phyloP scores from a whole-genome alignment of 2,797 vertebrate genomes.

The Rhinoraja longicauda region DNA sequence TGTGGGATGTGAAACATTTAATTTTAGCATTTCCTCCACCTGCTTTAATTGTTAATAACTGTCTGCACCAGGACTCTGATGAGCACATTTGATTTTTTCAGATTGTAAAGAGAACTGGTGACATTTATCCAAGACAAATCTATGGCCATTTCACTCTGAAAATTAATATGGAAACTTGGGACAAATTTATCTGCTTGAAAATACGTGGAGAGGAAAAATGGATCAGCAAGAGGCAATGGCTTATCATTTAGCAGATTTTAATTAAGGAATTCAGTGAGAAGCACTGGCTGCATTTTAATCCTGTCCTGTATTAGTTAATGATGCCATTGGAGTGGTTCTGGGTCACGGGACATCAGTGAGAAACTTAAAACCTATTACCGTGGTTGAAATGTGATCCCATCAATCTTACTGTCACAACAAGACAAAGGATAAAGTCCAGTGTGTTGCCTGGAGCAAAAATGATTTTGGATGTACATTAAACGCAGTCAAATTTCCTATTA shows the following conservation, averaged over 20 bases:
- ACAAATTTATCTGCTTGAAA: background rate
- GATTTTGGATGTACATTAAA: slow-evolving; percentile 8
- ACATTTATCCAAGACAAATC: background rate
- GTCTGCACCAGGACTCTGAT: background rate
- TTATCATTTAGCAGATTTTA: background rate
- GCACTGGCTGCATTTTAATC: too few species aligned
- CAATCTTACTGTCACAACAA: background rate
- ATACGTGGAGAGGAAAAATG: background rate
- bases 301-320: background rate
- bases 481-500: background rate
- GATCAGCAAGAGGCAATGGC: background rate
- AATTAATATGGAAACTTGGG: background rate
- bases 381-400: slow-evolving; percentile 22
- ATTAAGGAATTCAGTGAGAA: background rate
- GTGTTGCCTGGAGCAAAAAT: background rate
- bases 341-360: slow-evolving; percentile 12
- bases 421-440: background rate
- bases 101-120: background rate
- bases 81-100: background rate
- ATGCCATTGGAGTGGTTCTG: background rate
- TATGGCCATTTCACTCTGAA: background rate
- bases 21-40: background rate
- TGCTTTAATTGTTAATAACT: background rate
- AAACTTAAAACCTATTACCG: background rate
- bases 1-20: background rate